These are phyloP conservation scores for Zootermopsis nevadensis DNA, from an alignment of 2,888 invertebrate species.

Conservation along the genomic window DNA sequence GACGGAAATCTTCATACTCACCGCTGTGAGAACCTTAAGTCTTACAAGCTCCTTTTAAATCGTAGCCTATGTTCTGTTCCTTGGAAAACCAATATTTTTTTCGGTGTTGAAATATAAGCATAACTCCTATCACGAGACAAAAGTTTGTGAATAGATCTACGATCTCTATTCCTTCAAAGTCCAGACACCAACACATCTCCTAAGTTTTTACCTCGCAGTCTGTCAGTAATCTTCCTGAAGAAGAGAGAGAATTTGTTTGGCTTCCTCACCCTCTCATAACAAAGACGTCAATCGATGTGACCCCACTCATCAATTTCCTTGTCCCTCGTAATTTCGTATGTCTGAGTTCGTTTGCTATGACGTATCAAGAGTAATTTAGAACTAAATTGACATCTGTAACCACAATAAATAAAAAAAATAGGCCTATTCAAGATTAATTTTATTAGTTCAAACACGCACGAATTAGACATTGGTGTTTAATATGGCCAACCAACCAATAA, in stretches of 20 bases:
- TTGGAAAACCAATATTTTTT: too few relatives aligned
- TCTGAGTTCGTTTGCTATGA: not conserved
- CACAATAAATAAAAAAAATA: not conserved
- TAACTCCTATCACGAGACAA: too few relatives aligned
- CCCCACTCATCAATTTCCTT: not conserved
- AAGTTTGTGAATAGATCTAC: too few relatives aligned
- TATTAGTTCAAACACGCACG: not conserved
- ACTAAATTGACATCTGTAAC: not conserved
- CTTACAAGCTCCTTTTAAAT: too few relatives aligned
- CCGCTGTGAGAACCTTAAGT: too few relatives aligned
- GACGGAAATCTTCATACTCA: too few relatives aligned
- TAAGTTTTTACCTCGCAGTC: too few relatives aligned
- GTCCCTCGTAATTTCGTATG: not conserved
- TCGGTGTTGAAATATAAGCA: too few relatives aligned
- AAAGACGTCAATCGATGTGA: conserved; percentile 23
- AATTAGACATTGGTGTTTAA: not conserved
- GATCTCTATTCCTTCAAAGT: too few relatives aligned
- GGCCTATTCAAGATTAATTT: not conserved
- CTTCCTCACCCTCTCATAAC: conserved; percentile 5
- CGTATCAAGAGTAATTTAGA: not conserved
- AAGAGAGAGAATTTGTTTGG: not conserved
- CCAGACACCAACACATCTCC: too few relatives aligned
- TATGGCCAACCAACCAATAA: not conserved
- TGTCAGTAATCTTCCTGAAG: too few relatives aligned
- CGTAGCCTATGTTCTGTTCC: too few relatives aligned